A percentile compares a stretch with the other conserved stretches of the same genome.
phyloP scores from a whole-genome alignment of 2,113 vertebrate genomes.

The Muntiacus muntjak region DNA sequence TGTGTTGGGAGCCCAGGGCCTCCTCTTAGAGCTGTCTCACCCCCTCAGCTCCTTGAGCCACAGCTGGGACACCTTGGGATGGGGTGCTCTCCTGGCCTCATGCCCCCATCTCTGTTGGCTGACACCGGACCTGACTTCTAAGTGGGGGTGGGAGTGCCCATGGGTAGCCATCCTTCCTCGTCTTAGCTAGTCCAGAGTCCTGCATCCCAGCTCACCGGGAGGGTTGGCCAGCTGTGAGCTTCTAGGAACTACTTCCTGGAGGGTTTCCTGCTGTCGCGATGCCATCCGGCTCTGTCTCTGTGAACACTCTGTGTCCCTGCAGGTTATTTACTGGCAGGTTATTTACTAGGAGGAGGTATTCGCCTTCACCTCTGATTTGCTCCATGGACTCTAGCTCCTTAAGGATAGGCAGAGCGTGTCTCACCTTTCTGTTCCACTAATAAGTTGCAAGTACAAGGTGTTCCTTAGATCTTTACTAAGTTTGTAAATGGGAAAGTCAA shows the following conservation, averaged over 20 bases:
- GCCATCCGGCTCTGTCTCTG: background rate
- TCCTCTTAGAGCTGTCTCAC: background rate
- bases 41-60: background rate
- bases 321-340: background rate
- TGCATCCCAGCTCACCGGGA: background rate
- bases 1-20: rapidly evolving
- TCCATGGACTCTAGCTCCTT: background rate
- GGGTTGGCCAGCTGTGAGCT: background rate
- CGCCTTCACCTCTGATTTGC: rapidly evolving
- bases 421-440: background rate
- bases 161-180: no score
- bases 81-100: background rate
- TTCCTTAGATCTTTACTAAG: background rate
- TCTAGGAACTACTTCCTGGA: background rate
- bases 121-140: background rate
- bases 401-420: background rate
- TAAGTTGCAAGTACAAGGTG: background rate
- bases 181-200: background rate
- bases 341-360: background rate
- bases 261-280: background rate
- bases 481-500: background rate
- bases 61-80: background rate
- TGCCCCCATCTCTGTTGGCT: background rate
- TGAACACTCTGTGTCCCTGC: background rate
- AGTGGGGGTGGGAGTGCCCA: background rate